A percentile compares a stretch with the other conserved stretches of the same genome.
Conservation (phyloP, 2,888 invertebrate species). For the Xestoiulus laeticollis region DNA sequence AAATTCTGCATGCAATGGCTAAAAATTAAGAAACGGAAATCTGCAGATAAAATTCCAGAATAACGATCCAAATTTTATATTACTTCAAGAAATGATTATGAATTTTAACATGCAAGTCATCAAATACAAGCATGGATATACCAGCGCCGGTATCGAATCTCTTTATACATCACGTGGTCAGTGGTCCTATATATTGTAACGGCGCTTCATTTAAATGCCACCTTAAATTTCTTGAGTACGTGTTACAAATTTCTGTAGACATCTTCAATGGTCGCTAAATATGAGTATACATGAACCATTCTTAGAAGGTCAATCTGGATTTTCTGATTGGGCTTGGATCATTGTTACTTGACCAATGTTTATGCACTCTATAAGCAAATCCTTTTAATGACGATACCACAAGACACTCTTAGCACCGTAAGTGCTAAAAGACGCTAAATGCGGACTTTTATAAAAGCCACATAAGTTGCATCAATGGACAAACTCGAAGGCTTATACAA, state of each 20-base stretch:
- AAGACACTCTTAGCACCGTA: background rate
- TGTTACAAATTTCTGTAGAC: too few relatives aligned
- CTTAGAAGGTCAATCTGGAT: background rate
- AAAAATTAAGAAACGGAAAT: background rate
- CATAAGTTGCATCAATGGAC: background rate
- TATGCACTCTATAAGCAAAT: background rate
- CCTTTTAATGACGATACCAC: background rate
- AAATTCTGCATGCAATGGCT: background rate
- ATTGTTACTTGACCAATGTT: background rate
- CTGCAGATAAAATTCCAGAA: background rate
- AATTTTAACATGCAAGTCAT: too few relatives aligned
- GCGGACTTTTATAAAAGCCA: background rate
- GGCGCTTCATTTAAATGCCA: too few relatives aligned
- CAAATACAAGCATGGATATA: too few relatives aligned
- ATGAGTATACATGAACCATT: too few relatives aligned
- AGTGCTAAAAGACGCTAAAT: background rate
- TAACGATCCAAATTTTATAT: background rate
- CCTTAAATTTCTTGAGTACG: too few relatives aligned
- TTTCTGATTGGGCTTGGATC: background rate
- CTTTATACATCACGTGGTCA: too few relatives aligned
- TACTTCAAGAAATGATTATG: too few relatives aligned
- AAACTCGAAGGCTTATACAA: background rate
- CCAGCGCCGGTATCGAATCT: too few relatives aligned
- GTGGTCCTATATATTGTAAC: too few relatives aligned
- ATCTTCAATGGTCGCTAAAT: too few relatives aligned